Evolutionary conservation across 2,888 invertebrate genomes (phyloP).

Genomic region (Coleophora flavipennella): DNA sequence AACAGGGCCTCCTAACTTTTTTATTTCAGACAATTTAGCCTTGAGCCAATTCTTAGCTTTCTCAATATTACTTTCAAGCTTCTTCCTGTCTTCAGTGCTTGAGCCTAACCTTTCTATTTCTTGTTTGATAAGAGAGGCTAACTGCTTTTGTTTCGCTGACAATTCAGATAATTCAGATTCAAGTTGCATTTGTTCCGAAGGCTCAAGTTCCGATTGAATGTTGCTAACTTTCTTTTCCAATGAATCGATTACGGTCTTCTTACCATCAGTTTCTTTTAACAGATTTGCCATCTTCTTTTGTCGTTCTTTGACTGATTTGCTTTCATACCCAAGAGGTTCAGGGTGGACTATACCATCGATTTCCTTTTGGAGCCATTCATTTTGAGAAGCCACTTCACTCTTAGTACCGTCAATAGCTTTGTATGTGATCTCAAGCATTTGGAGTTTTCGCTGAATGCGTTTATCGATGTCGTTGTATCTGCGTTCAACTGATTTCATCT

Average conservation of each 20-base stretch:
- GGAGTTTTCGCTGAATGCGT: slow-evolving; percentile 86
- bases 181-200: slow-evolving; percentile 85
- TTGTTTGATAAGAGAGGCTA: slow-evolving; percentile 79
- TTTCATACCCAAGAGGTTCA: slow-evolving; percentile 82
- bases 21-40: slow-evolving; percentile 81
- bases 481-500: slow-evolving; percentile 87
- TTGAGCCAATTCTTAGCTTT: slow-evolving; percentile 87
- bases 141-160: slow-evolving; percentile 81
- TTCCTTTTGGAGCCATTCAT: slow-evolving; percentile 86
- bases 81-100: slow-evolving; percentile 80
- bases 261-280: slow-evolving; percentile 88
- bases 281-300: slow-evolving; percentile 81
- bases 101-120: slow-evolving; percentile 81
- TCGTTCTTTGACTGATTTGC: slow-evolving; percentile 81
- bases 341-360: slow-evolving; percentile 77
- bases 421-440: slow-evolving; percentile 86
- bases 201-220: slow-evolving; percentile 88
- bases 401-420: slow-evolving; percentile 87
- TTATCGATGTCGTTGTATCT: slow-evolving; percentile 88
- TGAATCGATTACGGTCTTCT: slow-evolving; percentile 85
- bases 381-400: slow-evolving; percentile 83
- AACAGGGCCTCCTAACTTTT: slow-evolving; percentile 81
- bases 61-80: slow-evolving; percentile 84
- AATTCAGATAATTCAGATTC: slow-evolving; percentile 81
- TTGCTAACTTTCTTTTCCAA: slow-evolving; percentile 87